Base-by-base conservation (phyloP, 1,140 invertebrate species). In the Hesperophylax magnus region DNA sequence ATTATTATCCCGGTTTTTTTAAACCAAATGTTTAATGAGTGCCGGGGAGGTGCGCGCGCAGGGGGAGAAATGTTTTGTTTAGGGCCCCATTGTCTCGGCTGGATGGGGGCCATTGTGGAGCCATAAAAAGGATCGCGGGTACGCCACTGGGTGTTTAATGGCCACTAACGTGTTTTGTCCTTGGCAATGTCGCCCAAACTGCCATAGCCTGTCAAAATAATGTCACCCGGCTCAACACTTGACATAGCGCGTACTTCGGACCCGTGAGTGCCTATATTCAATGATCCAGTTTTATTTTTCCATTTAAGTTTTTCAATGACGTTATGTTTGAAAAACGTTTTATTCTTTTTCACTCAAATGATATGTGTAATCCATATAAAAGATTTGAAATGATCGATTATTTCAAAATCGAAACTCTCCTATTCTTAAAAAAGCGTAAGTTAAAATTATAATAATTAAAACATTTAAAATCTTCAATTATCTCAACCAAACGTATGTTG, bases 21-120 rank as follows among this genome's bases (percentile, higher is more conserved):
- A 54, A 56, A 58, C 22, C 72, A 39, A 75, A 75, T 60, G 52
- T 75, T 75, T 75, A 75, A 75, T 75, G 71, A 75, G 72, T 34
- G 5, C 72, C 15, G 7, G 53, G 18, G 72, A 3, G 39, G 69
- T 54, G 72, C 72, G 72, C 53, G 56, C 27, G 71, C 24, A 47
- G 24, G 47, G 27, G 39, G 60, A 34, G 77, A 69, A 78, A 53
- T 78, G 77, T 79, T 79, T 79, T 79, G 77, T 79, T 79, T 47
- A 47, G 77, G 34, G 77, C 9, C 39, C 52, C 53, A 79, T 79
- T 79, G 77, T 79, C 53, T 79, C 53, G 53, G 15, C 15, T 17
- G 63, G 61, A 63, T 24, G 69, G 61, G 74, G 27, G 18, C 20
- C 27, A 60, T 58, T 79, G 47, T 71, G 56, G 52, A 63, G 2